Conservation (phyloP, 2,113 vertebrate species). For the Corythoichthys haematopterus region DNA sequence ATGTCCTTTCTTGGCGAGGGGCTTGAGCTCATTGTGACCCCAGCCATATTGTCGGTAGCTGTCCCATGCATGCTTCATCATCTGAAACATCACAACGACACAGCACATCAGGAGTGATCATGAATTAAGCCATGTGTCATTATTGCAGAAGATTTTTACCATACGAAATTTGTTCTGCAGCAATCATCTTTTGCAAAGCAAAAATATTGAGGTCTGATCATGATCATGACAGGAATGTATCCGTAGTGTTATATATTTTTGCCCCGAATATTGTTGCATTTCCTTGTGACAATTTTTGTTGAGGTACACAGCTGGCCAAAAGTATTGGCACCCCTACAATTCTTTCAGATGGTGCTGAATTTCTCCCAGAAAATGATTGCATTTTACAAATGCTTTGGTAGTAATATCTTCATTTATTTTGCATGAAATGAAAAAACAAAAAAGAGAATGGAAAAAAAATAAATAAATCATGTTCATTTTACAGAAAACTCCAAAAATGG, state of each 20-base stretch:
- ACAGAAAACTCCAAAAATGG: no score
- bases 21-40: constrained; percentile 98
- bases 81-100: constrained; percentile 66
- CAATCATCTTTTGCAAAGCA: not conserved
- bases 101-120: not conserved
- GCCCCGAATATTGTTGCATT: not conserved
- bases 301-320: no score
- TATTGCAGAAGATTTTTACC: not conserved
- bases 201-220: not conserved
- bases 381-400: no score
- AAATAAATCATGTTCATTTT: no score
- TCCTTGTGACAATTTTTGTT: no score
- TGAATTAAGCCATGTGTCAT: not conserved
- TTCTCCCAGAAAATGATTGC: no score
- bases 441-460: no score
- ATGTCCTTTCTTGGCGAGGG: constrained; percentile 97
- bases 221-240: not conserved
- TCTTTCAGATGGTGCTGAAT: no score
- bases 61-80: constrained; percentile 99
- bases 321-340: no score
- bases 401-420: no score
- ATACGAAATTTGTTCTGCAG: not conserved
- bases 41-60: constrained; percentile 94
- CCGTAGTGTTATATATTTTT: not conserved
- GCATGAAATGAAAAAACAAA: no score